Evolutionary conservation across 1,140 invertebrate species (phyloP), one percentile per base, ranked within the genome.

Genomic region (Drosophila sp.): DNA sequence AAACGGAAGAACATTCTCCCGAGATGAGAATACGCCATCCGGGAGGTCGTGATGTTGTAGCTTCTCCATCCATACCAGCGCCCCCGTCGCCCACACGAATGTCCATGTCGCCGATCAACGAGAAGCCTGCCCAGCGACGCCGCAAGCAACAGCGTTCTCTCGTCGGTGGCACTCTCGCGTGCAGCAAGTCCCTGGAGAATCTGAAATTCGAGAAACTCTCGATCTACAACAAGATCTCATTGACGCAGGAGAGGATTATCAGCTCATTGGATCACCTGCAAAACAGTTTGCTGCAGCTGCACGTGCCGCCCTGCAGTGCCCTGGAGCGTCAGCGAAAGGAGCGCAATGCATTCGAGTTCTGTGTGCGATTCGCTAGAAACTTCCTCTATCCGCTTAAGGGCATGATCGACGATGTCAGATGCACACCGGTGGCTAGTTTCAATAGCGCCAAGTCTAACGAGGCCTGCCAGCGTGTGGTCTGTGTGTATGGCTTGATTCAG

Each of bases 261-360:
- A 44, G 60, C 5, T 65, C 75, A 0, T 40, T 91, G 54, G 90
- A 91, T 66, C 69, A 73, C 1, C 63, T 91, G 57, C 80, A 90
- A 33, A 38, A 41, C 4, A 81, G 80, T 8, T 64, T 91, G 50
- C 56, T 91, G 0, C 75, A 91, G 32, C 40, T 91, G n/a, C 72
- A 75, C 1, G 47, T 73, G 44, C 78, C 76, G 5, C 44, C 56
- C 5, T 67, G 64, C 32, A 70, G n/a, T 44, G 62, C 32, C 25
- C 70, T 64, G 29, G 90, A 91, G 47, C 85, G 73, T 0, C 65
- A 62, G 64, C 70, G 58, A 44, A 82, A 76, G 1, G 70, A 91
- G 38, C 72, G 80, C 0, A 91, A 82, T 5, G 90, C 90, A 0
- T 91, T 91, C 11, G 66, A 91, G 33, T 91, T 91, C 7, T 84